A percentile compares a stretch with the other conserved stretches of the same genome.
phyloP scores from a whole-genome alignment of 2,888 invertebrate species.

The Luperina nickerlii region DNA sequence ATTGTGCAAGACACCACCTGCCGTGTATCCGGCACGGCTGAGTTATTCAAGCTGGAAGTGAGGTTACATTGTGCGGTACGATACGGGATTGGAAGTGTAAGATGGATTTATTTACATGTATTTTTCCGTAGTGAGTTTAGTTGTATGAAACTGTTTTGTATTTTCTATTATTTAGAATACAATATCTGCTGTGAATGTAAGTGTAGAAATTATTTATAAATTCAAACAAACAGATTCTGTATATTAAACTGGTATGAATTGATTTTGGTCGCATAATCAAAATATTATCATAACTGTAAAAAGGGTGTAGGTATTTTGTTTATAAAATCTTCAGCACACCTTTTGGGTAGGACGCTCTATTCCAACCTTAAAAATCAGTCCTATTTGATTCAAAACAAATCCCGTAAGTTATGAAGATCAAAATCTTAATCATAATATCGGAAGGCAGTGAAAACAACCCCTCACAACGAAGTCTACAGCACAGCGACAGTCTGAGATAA shows the following conservation, averaged over 20 bases:
- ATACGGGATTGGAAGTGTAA: slow-evolving; percentile 5
- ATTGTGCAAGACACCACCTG: slow-evolving; percentile 67
- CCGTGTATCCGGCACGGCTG: slow-evolving; percentile 65
- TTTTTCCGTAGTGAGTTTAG: too few species aligned
- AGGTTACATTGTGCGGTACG: slow-evolving; percentile 26
- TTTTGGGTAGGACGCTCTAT: background rate
- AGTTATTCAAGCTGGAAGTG: slow-evolving; percentile 38
- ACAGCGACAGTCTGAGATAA: slow-evolving; percentile 40
- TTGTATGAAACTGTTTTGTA: too few species aligned
- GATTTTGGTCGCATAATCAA: background rate
- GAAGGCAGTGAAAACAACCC: slow-evolving; percentile 41
- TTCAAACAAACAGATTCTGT: background rate
- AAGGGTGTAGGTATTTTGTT: background rate
- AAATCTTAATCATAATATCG: background rate
- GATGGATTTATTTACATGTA: background rate
- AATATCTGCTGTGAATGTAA: background rate
- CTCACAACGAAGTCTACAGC: slow-evolving; percentile 22
- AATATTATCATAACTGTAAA: background rate
- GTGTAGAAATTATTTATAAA: background rate
- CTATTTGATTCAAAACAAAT: background rate
- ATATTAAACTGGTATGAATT: background rate
- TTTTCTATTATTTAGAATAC: background rate
- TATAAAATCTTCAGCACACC: background rate
- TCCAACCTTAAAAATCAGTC: background rate
- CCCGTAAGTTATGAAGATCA: background rate